Conservation (phyloP, 1,140 invertebrate genomes). For the Orius laevigatus region DNA sequence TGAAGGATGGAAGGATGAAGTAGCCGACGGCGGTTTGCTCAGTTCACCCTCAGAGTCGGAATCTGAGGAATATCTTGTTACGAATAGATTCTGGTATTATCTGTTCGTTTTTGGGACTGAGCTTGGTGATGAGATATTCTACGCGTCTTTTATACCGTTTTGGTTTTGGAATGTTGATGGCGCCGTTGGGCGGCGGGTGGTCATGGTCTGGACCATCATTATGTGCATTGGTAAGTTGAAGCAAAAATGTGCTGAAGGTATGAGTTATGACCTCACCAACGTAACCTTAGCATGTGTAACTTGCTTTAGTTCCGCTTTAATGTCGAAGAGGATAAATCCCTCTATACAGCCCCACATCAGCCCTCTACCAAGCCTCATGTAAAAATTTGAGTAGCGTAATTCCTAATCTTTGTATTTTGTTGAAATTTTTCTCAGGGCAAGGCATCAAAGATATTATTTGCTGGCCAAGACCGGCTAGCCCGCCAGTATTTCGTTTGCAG, state of each 20-base stretch:
- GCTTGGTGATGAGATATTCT: conserved; percentile 78
- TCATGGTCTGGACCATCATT: conserved; percentile 65
- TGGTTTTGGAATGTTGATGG: conserved; percentile 87
- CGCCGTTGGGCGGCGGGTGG: conserved; percentile 57
- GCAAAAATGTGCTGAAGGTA: no score
- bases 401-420: no score
- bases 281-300: no score
- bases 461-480: conserved; percentile 65
- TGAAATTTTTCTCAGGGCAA: conserved; percentile 51
- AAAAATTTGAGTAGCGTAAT: no score
- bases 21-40: neutral
- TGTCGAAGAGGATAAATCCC: no score
- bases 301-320: no score
- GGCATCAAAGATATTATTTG: conserved; percentile 70
- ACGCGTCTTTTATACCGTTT: conserved; percentile 72
- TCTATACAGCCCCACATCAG: no score
- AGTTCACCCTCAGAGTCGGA: conserved; percentile 17
- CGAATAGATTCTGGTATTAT: conserved; percentile 74
- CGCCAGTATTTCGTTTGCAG: conserved; percentile 66
- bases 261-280: conserved; percentile 5
- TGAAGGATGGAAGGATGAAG: neutral
- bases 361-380: no score
- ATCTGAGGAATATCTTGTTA: conserved; percentile 34
- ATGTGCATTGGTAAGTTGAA: conserved; percentile 38
- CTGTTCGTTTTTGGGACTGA: conserved; percentile 67